Conservation (phyloP, 2,888 invertebrate genomes). For the Troides aeacus region DNA sequence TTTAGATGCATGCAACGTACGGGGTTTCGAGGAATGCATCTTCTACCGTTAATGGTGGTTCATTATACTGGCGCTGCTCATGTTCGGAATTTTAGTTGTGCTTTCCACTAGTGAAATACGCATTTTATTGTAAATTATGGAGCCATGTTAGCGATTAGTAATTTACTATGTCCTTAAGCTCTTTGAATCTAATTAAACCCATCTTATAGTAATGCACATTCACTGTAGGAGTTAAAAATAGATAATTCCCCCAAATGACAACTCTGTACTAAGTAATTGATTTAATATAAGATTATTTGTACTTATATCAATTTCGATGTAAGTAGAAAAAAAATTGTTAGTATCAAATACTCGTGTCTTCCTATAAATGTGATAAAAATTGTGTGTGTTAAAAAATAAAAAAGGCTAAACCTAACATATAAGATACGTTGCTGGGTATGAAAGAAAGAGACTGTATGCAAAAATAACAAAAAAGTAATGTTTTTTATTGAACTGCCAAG, state of each 20-base stretch:
- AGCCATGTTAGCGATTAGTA: not conserved
- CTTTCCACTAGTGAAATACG: conserved; percentile 9
- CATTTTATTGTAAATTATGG: conserved; percentile 3
- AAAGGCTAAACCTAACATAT: too few relatives aligned
- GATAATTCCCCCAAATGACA: too few relatives aligned
- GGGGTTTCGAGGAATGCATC: conserved; percentile 50
- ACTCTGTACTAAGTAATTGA: not conserved
- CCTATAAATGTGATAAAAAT: too few relatives aligned
- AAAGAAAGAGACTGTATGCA: too few relatives aligned
- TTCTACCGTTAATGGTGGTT: conserved; percentile 35
- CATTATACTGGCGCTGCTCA: conserved; percentile 23
- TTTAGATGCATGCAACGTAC: conserved; percentile 36
- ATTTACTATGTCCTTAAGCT: not conserved
- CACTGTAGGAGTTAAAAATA: too few relatives aligned
- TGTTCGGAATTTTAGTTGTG: conserved; percentile 17
- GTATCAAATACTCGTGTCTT: too few relatives aligned
- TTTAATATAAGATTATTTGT: not conserved
- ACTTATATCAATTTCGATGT: too few relatives aligned
- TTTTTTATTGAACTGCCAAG: not conserved
- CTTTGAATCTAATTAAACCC: not conserved
- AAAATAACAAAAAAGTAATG: too few relatives aligned
- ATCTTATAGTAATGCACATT: not conserved
- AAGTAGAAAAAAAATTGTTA: too few relatives aligned
- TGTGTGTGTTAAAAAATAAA: too few relatives aligned
- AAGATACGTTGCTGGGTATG: too few relatives aligned